Evolutionary conservation across 1,140 invertebrate species (phyloP).

Genomic region (Hyles vespertilio): DNA sequence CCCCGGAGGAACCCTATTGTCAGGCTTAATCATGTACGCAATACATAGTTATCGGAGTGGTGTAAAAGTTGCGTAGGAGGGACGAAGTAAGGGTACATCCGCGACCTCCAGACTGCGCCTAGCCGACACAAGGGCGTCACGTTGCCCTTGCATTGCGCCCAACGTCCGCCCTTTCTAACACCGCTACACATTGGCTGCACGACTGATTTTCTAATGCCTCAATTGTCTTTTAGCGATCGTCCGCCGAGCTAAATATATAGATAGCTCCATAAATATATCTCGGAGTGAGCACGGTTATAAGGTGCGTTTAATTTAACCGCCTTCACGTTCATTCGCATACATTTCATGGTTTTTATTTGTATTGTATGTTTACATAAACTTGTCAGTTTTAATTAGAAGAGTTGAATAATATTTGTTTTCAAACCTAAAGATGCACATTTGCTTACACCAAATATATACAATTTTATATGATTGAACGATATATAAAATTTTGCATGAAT

Average conservation of each 20-base stretch:
- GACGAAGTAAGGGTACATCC: constrained; percentile 49
- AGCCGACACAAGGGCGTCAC: constrained; percentile 43
- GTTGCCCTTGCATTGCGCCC: constrained; percentile 52
- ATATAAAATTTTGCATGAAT: no score
- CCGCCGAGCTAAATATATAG: background rate
- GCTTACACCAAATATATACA: no score
- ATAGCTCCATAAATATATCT: no score
- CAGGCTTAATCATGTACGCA: background rate
- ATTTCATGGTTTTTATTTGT: no score
- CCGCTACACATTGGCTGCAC: constrained; percentile 20
- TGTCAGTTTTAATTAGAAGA: no score
- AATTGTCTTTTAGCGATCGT: constrained; percentile 4
- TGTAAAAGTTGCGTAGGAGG: constrained; percentile 30
- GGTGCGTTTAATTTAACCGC: no score
- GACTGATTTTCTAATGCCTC: constrained; percentile 12
- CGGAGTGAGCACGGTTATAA: no score
- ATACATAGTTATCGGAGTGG: constrained; percentile 25
- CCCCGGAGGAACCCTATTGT: background rate
- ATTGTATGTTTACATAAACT: no score
- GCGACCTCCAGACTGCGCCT: constrained; percentile 63
- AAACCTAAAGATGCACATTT: no score
- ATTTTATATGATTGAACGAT: no score
- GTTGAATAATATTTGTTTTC: no score
- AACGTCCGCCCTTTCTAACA: constrained; percentile 48
- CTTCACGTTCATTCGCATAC: no score